Base-by-base conservation (phyloP, 2,888 invertebrate species). In the Papilio elwesi region DNA sequence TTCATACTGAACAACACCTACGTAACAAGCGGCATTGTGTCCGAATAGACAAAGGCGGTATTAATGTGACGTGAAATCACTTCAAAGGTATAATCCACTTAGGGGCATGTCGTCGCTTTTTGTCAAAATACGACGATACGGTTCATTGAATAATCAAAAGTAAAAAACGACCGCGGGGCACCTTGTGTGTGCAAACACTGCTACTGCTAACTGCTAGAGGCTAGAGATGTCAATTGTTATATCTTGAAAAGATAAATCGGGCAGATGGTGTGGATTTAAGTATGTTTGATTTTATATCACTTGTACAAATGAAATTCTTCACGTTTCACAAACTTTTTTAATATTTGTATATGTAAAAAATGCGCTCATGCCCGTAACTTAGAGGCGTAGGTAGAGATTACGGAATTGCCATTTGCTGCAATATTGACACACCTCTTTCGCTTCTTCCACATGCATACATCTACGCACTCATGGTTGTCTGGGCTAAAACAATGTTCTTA, bases 61-160 rank as follows among this genome's bases (percentile, higher is more conserved):
- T 90, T 87, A 93, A 93, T 93, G 90, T 85, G 90, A 89, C 90
- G 92, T 93, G 88, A 92, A 93, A 93, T 91, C 89, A 90, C 83
- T 85, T 84, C 79, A 76, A 87, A 87, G 85, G 83, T 79, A 84
- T 93, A 93, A 93, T 93, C 93, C 91, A 93, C 93, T 93, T 93
- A 93, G 85, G 85, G 90, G 91, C 87, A 90, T 92, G 91, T 91
- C 87, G 87, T 81, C 79, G 87, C 84, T 87, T 89, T 89, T 91
- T 90, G 88, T 89, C 87, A 88, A 87, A 89, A 89, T 88, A 89
- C 82, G 81, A 81, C 79, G 79, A 82, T 78, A 86, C 82, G 87
- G 88, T 87, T 91, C 91, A 91, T 91, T 93, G 91, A 87, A 82
- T 90, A 83, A 87, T 90, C 87, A 93, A 92, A 59, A 10, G 43